phyloP scores from a whole-genome alignment of 1,140 invertebrate species.

The Drosophila pachea region DNA sequence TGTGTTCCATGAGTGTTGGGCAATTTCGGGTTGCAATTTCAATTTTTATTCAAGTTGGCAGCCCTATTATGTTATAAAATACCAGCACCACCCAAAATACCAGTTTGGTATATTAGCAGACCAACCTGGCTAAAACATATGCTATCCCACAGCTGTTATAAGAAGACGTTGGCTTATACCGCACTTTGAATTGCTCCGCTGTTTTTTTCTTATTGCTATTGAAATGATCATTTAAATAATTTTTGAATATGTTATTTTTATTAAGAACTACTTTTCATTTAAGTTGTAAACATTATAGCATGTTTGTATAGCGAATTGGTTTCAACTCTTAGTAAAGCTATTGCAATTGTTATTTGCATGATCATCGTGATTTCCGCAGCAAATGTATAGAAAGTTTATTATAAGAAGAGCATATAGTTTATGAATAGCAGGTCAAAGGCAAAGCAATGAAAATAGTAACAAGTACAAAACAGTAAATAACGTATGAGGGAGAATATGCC shows the following conservation, averaged over 20 bases:
- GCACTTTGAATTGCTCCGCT: conserved; percentile 12
- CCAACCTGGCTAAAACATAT: conserved; percentile 10
- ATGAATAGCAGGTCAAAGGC: conserved; percentile 12
- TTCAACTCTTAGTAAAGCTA: neutral
- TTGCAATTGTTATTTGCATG: neutral
- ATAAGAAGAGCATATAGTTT: neutral
- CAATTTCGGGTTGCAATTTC: conserved; percentile 33
- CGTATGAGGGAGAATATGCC: conserved; percentile 11
- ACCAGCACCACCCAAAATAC: conserved; percentile 6
- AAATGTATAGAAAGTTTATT: neutral
- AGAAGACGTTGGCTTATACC: conserved; percentile 4
- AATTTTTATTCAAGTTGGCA: conserved; percentile 30
- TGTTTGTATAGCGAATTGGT: neutral
- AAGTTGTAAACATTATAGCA: no score
- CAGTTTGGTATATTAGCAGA: conserved; percentile 5
- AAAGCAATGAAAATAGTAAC: conserved; percentile 28
- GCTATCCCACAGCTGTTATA: conserved; percentile 7
- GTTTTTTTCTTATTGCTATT: neutral
- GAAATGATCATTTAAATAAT: neutral
- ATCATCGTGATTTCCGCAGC: neutral
- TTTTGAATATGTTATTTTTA: neutral
- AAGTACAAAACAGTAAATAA: conserved; percentile 14
- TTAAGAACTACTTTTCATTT: neutral
- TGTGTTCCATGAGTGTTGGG: conserved; percentile 36
- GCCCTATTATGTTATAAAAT: conserved; percentile 17